Evolutionary conservation across 1,140 invertebrate species (phyloP).

Genomic region (Drosophila murphyi): DNA sequence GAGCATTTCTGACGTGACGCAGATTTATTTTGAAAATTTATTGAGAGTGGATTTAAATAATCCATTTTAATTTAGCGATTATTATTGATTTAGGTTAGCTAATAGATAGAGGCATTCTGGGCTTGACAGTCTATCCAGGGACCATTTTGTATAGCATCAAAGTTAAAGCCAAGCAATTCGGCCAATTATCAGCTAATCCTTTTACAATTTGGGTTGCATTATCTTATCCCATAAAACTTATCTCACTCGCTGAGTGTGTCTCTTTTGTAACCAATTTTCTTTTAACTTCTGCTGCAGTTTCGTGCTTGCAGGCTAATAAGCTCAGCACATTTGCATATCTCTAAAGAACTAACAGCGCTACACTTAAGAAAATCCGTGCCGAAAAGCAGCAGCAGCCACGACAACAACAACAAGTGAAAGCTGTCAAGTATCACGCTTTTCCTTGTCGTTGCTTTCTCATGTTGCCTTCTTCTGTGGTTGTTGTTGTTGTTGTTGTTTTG

Average conservation of each 20-base stretch:
- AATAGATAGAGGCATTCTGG: too few species aligned
- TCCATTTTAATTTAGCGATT: neutral
- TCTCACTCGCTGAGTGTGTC: neutral
- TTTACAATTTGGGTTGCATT: neutral
- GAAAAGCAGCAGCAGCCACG: slow-evolving; percentile 17
- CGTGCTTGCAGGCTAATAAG: slow-evolving; percentile 38
- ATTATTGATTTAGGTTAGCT: neutral
- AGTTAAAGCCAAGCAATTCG: neutral
- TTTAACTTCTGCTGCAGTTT: slow-evolving; percentile 18
- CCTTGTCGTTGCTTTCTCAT: neutral
- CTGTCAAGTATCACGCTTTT: slow-evolving; percentile 42
- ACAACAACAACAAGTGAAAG: slow-evolving; percentile 17
- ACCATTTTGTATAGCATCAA: neutral
- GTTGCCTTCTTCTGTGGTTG: neutral
- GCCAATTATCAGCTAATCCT: slow-evolving; percentile 15
- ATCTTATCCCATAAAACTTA: slow-evolving; percentile 11
- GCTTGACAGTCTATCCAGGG: too few species aligned
- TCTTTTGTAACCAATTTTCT: slow-evolving; percentile 2
- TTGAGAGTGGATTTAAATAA: neutral
- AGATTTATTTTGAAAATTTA: slow-evolving; percentile 2
- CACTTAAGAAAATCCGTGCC: slow-evolving; percentile 8
- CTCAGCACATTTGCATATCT: slow-evolving; percentile 30
- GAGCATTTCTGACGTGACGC: neutral
- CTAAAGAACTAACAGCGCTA: neutral
- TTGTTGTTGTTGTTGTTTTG: neutral